A percentile compares a stretch with the other conserved stretches of the same genome.
Conservation (phyloP, 2,888 invertebrate species). For the Cataglyphis albicans region DNA sequence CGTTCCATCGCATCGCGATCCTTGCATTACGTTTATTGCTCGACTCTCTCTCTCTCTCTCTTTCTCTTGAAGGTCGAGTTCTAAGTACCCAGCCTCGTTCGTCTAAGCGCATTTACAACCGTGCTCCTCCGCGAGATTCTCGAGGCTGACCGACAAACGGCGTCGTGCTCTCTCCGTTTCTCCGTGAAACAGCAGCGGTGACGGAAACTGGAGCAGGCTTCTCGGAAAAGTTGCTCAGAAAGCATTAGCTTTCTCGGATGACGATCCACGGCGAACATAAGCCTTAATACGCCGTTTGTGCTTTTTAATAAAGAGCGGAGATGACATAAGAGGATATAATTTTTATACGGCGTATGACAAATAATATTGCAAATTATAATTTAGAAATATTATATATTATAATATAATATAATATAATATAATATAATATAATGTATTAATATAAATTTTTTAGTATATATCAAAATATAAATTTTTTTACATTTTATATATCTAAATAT, state of each 20-base stretch:
- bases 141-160: slow-evolving; percentile 60
- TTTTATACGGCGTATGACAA: background rate
- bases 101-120: slow-evolving; percentile 72
- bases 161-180: slow-evolving; percentile 18
- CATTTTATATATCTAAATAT: no score
- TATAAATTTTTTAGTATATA: no score
- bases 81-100: slow-evolving; percentile 67
- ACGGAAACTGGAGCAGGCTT: slow-evolving; percentile 49
- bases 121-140: slow-evolving; percentile 50
- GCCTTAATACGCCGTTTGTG: slow-evolving; percentile 18
- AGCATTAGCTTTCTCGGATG: slow-evolving; percentile 25
- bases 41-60: slow-evolving; percentile 3
- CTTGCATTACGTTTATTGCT: slow-evolving; percentile 74
- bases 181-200: slow-evolving; percentile 21
- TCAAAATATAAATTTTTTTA: no score
- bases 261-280: slow-evolving; percentile 17
- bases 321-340: background rate
- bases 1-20: slow-evolving; percentile 64
- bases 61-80: slow-evolving; percentile 50
- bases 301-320: slow-evolving; percentile 30
- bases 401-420: no score
- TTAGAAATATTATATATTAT: no score
- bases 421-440: no score
- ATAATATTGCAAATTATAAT: background rate
- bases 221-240: slow-evolving; percentile 38